phyloP scores from a whole-genome alignment of 2,797 vertebrate species.

The Emys orbicularis region DNA sequence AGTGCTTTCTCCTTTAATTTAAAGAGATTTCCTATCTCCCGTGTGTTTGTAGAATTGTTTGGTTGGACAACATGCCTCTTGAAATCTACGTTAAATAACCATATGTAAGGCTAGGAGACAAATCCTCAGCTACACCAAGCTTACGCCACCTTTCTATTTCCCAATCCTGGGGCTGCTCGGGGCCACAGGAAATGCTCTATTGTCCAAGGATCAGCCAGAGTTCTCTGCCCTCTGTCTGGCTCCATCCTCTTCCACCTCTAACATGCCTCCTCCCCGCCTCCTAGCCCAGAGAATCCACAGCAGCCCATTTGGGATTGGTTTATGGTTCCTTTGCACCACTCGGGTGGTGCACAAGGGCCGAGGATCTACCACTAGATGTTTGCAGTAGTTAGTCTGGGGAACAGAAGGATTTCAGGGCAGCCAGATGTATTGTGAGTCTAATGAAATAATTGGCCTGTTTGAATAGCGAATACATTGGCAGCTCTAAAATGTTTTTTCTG shows the following conservation, averaged over 20 bases:
- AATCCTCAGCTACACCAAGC: not conserved
- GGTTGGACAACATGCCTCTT: not conserved
- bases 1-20: not conserved
- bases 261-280: not conserved
- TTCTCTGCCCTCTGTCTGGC: not conserved
- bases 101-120: not conserved
- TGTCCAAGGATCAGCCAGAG: accelerated
- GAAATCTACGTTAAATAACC: not conserved
- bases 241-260: not conserved
- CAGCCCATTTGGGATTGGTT: not conserved
- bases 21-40: not conserved
- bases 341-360: accelerated
- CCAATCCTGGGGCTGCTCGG: not conserved
- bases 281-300: not conserved
- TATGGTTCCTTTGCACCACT: not conserved
- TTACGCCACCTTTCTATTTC: not conserved
- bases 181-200: not conserved
- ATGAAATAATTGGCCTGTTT: not conserved
- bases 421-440: not conserved
- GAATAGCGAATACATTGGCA: not conserved
- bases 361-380: not conserved
- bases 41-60: not conserved
- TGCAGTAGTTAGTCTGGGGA: not conserved
- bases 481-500: not conserved
- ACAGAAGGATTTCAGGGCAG: not conserved